A percentile compares a stretch with the other conserved stretches of the same genome.
Conservation (phyloP, 2,888 invertebrate species). For the Teleiodes luculella region DNA sequence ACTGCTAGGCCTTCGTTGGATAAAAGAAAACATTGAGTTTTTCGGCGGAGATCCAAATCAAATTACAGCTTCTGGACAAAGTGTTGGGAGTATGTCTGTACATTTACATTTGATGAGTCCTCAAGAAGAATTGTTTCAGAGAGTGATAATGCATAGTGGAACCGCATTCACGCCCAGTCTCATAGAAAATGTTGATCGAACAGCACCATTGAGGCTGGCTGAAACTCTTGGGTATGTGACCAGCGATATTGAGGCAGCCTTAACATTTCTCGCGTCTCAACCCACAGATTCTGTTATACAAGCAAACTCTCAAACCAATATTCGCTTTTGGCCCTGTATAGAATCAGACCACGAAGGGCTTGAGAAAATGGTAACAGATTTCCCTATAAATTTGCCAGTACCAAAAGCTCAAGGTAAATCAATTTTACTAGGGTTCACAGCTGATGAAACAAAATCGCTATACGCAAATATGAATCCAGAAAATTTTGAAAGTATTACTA, state of each 20-base stretch:
- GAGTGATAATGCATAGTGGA: constrained; percentile 37
- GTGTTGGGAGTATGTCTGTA: constrained; percentile 45
- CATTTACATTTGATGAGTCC: constrained; percentile 41
- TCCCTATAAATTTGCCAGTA: too few relatives aligned
- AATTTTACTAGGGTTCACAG: too few relatives aligned
- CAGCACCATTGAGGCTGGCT: constrained; percentile 39
- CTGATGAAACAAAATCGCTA: too few relatives aligned
- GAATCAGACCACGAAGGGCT: constrained; percentile 43
- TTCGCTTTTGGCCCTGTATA: constrained; percentile 34
- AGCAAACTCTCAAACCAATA: constrained; percentile 18
- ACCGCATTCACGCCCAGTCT: constrained; percentile 34
- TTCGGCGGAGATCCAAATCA: constrained; percentile 49
- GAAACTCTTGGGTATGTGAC: constrained; percentile 34
- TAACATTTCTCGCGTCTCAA: constrained; percentile 33
- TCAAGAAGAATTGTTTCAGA: constrained; percentile 36
- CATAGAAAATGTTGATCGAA: constrained; percentile 32
- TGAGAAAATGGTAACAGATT: too few relatives aligned
- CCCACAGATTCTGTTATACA: constrained; percentile 35
- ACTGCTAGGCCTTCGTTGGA: constrained; percentile 43
- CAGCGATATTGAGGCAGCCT: constrained; percentile 32
- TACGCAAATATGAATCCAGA: too few relatives aligned
- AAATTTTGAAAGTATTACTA: too few relatives aligned
- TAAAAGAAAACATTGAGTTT: constrained; percentile 44
- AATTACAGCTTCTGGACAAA: constrained; percentile 47
- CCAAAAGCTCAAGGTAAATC: too few relatives aligned